Evolutionary conservation across 2,797 vertebrate genomes (phyloP).

Genomic region (Lophotriccus pileatus): DNA sequence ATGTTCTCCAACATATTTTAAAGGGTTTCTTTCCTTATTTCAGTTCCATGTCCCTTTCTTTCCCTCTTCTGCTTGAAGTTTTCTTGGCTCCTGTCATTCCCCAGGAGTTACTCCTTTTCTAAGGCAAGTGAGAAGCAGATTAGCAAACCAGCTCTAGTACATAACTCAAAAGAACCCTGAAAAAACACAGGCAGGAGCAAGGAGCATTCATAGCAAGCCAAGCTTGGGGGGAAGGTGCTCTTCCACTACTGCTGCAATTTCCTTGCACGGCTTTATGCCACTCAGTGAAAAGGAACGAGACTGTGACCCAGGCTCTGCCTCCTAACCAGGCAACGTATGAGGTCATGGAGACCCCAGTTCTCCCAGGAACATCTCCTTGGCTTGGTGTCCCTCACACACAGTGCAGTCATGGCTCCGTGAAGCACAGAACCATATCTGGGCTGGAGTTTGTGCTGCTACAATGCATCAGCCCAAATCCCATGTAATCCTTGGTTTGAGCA

Average conservation of each 20-base stretch:
- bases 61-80: neutral
- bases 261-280: neutral
- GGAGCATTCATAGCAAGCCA: accelerated
- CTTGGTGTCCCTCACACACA: accelerated
- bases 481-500: neutral
- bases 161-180: neutral
- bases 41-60: neutral
- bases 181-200: neutral
- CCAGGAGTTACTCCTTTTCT: neutral
- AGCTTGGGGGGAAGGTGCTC: neutral
- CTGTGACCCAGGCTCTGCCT: neutral
- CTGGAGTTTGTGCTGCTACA: neutral
- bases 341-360: neutral
- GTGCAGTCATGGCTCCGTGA: accelerated
- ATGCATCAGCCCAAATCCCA: neutral
- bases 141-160: neutral
- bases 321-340: neutral
- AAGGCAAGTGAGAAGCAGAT: neutral
- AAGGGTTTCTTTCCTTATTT: neutral
- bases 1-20: neutral
- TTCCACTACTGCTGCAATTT: neutral
- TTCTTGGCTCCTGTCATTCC: neutral
- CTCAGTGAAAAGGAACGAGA: neutral
- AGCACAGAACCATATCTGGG: neutral
- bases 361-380: neutral